Base-by-base conservation (phyloP, 2,113 vertebrate genomes). In the Ivindomyrus marchei region DNA sequence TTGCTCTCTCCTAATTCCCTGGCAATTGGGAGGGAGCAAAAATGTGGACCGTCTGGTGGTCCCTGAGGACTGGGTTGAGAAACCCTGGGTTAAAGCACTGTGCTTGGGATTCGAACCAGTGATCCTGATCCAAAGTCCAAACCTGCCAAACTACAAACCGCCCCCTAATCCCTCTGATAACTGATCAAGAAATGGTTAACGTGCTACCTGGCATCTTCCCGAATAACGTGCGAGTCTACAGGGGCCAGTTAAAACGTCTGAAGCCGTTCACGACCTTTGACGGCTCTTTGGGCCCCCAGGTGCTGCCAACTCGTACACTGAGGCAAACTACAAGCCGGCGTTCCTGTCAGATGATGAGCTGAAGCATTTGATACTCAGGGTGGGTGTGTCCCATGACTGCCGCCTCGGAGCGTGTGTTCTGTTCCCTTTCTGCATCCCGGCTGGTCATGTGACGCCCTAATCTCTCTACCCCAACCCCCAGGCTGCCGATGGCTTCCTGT, bases 401-500 rank as follows among this genome's bases (percentile, higher is more conserved):
- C 13, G 15, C 46, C 47, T 27, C 19, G 24, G 86, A 31, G 62
- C 10, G 10, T 1, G n/a, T 13, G 9, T 1, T 4, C 62, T 70
- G 3, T 70, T 70, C n/a, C n/a, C n/a, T 13, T 70, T 70, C 62
- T 85, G 6, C 66, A 36, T 47, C 3, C 8, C 10, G 53, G 31
- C 13, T 24, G 42, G 21, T 24, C 36, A 62, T 92, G 91, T 70
- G 53, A 88, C 56, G 15, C 36, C 27, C 6, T 9, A 13, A 36
- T 8, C 49, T 8, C 49, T 85, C 39, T 39, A 83, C 21, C 66
- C 91, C 85, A 6, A 70, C 87, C 90, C 93, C 92, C 95, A 99
- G 98, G 98, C 98, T 93, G 97, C 98, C 90, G 98, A 99, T 91
- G 98, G 98, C 89, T 99, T 99, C 95, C 98, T 99, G 91, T 99